Evolutionary conservation across 2,797 vertebrate species (phyloP), one percentile per base, ranked within the genome.

Genomic region (Discoglossus pictus): DNA sequence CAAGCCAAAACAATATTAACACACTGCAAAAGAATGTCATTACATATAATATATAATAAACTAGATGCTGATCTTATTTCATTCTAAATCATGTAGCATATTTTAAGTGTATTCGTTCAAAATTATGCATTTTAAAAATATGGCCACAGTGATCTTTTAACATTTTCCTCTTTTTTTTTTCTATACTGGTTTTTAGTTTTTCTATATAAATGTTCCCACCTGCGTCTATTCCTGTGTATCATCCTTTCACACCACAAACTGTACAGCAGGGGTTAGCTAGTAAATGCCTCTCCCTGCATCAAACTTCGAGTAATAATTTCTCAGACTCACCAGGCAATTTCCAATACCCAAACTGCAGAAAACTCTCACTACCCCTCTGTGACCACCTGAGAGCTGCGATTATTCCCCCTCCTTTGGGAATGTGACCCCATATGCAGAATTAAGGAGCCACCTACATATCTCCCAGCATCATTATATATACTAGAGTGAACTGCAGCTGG

Each of bases 381-480:
- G 10, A 67, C 76, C 75, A 82, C 75, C 74, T 80, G 78, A 80
- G 71, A 76, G 74, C 74, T 15, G 38, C 65, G 83, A 78, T 76
- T 82, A 75, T 80, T 81, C 71, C 44, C 67, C 64, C 39, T 80
- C 80, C 78, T 77, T 69, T 61, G 78, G 81, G 79, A 80, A 73
- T 72, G 67, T 25, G 76, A 83, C 73, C 71, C 68, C 72, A 77
- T 75, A 40, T 76, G 73, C 39, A 74, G 79, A 68, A 65, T 55
- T 48, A 72, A 79, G 68, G 74, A 79, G 63, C 70, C 71, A 80
- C 79, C 68, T 76, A 71, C 71, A 77, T 79, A 58, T 78, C 70
- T 83, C 81, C 53, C 47, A 82, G 82, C 84, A 76, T 78, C 77
- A 83, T 84, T 84, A 85, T 78, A 77, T 75, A 81, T 74, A 76